Evolutionary conservation across 2,797 vertebrate species (phyloP).

Genomic region (Tapera naevia): DNA sequence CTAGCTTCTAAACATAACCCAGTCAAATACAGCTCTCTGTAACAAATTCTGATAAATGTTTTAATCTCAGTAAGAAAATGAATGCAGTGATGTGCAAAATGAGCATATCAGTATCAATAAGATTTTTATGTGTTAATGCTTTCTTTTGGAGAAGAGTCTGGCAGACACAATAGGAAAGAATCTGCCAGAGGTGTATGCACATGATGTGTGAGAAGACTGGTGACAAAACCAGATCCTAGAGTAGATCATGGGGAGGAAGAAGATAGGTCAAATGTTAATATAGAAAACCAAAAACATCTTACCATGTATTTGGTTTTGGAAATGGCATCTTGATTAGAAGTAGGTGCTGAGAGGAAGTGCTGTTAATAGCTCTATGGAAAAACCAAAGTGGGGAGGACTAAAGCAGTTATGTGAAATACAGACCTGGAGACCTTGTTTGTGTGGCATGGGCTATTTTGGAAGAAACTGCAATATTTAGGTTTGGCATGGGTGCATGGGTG

Average conservation of each 20-base stretch:
- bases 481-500: constrained; percentile 14
- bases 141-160: background rate
- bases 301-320: background rate
- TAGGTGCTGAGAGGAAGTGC: background rate
- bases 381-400: background rate
- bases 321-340: background rate
- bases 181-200: background rate
- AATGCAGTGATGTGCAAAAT: constrained; percentile 1
- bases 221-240: background rate
- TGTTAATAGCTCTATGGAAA: background rate
- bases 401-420: background rate
- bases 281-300: background rate
- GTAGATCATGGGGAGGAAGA: background rate
- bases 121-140: background rate
- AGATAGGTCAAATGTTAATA: background rate
- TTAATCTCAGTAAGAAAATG: background rate
- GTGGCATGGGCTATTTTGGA: background rate
- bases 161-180: background rate
- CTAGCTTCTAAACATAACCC: constrained; percentile 5
- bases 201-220: background rate
- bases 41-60: constrained; percentile 34
- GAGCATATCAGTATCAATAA: background rate
- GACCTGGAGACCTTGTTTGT: background rate
- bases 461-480: background rate
- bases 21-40: background rate